Base-by-base conservation (phyloP, 2,797 vertebrate genomes). In the Halcyon badia region DNA sequence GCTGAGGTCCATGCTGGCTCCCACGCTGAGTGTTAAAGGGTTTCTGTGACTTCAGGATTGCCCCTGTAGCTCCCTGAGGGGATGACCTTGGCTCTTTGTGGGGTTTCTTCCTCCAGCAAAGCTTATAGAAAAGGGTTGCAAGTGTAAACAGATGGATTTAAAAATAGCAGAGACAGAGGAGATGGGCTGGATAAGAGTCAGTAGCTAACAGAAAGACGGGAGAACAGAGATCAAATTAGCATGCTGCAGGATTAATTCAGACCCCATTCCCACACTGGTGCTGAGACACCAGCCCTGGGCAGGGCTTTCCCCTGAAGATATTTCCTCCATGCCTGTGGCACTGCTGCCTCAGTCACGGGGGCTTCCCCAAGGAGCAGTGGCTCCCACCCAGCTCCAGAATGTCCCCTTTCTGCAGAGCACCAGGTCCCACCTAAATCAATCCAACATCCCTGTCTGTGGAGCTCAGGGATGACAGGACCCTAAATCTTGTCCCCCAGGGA, bases 41-140 rank as follows among this genome's bases (percentile, higher is more conserved):
- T 5, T 60, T 76, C 17, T 8, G 14, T 37, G 31, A 28, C 26
- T 19, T 33, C 57, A 42, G 62, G 69, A 48, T 3, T 26, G 42
- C 21, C 10, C 35, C 57, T 14, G 24, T 3, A 24, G 22, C 30
- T 22, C 35, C 31, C 16, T 1, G 0, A 20, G 42, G 30, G 39
- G 11, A 30, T 37, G 21, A 6, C 8, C 52, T 8, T 0, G 0
- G 10, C 15, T 77, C 14, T 22, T 4, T 0, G 1, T 39, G 42
- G 14, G 15, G 22, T 0, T 70, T 30, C 22, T 35, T 28, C 17
- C 14, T 60, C 51, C 64, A 33, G 11, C 1, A n/a, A 49, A 80
- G 7, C 7, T 24, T 7, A 30, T 0, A 7, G 75, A 39, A 37
- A 73, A 33, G n/a, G 48, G 17, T 31, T 60, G 21, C 14, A 42